Evolutionary conservation across 2,888 invertebrate species (phyloP).

Genomic region (Crossocerus cetratus): DNA sequence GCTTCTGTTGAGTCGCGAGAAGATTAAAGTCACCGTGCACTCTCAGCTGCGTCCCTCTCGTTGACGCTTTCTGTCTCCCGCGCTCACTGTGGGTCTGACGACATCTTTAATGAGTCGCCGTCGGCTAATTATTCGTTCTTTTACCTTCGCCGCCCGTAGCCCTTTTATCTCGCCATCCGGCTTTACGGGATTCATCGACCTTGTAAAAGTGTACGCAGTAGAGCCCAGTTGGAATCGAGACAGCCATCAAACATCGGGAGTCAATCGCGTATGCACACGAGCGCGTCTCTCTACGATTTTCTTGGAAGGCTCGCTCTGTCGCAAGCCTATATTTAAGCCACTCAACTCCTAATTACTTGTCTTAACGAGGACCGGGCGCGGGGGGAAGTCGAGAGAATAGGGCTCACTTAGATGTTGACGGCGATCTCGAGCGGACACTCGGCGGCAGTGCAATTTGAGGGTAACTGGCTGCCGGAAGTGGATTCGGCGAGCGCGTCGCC

Average conservation of each 20-base stretch:
- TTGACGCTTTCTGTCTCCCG: not conserved
- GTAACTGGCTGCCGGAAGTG: constrained; percentile 63
- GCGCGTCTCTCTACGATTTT: not conserved
- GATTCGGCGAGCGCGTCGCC: constrained; percentile 59
- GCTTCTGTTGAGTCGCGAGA: constrained; percentile 56
- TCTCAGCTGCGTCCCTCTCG: constrained; percentile 5
- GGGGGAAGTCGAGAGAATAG: constrained; percentile 6
- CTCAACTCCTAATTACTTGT: constrained; percentile 31
- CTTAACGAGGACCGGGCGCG: constrained; percentile 31
- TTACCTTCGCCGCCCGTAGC: constrained; percentile 13
- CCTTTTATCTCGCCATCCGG: not conserved
- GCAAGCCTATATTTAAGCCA: constrained; percentile 9
- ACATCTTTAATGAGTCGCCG: constrained; percentile 24
- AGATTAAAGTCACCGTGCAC: constrained; percentile 53
- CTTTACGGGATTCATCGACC: not conserved
- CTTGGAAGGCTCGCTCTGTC: constrained; percentile 11
- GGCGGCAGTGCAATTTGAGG: constrained; percentile 53
- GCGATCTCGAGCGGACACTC: constrained; percentile 39
- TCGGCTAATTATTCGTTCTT: constrained; percentile 47
- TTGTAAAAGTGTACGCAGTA: too few relatives aligned
- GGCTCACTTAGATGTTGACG: constrained; percentile 23
- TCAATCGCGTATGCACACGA: too few relatives aligned
- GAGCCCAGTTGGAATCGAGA: too few relatives aligned
- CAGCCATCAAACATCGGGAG: too few relatives aligned
- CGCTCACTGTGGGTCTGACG: constrained; percentile 31